phyloP scores from a whole-genome alignment of 2,888 invertebrate species.

The Rapana venosa region DNA sequence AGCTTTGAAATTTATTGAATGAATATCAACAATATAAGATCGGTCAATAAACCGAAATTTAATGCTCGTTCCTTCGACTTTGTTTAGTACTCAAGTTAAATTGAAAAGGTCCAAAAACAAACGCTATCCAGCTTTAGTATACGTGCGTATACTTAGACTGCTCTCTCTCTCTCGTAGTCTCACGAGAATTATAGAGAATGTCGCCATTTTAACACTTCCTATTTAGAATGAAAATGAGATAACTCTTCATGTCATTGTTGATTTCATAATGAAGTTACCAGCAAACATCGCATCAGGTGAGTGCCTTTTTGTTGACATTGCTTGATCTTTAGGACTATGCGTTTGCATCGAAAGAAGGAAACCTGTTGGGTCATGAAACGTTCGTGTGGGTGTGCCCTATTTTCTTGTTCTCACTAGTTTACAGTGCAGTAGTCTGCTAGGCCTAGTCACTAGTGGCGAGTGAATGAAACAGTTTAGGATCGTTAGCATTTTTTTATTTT shows the following conservation, averaged over 20 bases:
- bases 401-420: background rate
- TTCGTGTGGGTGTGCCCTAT: constrained; percentile 44
- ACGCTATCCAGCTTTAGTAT: background rate
- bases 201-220: constrained; percentile 61
- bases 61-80: no score
- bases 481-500: no score
- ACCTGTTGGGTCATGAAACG: background rate
- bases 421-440: constrained; percentile 35
- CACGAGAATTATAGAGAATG: constrained; percentile 49
- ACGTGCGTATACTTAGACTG: background rate
- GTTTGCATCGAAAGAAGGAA: background rate
- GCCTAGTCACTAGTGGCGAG: background rate
- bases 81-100: no score
- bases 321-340: background rate
- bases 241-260: constrained; percentile 41
- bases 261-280: constrained; percentile 34
- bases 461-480: no score
- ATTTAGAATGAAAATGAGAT: constrained; percentile 48
- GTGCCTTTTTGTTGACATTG: constrained; percentile 9
- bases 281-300: constrained; percentile 19
- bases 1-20: no score
- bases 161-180: constrained; percentile 48
- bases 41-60: no score
- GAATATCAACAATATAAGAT: no score
- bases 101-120: background rate